Percentiles rank a stretch among this genome's conserved stretches.
phyloP scores from a whole-genome alignment of 2,888 invertebrate species.

The Drosophila stalkeri region DNA sequence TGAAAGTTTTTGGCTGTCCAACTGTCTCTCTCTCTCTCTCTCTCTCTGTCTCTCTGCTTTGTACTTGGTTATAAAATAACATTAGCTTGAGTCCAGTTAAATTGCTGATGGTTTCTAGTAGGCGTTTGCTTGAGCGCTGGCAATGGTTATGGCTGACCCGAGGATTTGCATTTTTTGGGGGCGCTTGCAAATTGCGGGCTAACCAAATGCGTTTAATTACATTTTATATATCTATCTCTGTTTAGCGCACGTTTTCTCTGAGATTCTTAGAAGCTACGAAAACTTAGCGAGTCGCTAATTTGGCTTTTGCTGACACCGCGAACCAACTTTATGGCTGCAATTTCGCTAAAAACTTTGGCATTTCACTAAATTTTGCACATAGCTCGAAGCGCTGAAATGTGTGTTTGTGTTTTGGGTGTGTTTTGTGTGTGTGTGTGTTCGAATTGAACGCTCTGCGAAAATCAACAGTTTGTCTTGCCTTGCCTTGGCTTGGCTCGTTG shows the following conservation, averaged over 20 bases:
- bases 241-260: neutral
- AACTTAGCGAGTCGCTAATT: conserved; percentile 43
- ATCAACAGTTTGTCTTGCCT: conserved; percentile 11
- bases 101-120: neutral
- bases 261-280: neutral
- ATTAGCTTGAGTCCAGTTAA: neutral
- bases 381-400: conserved; percentile 21
- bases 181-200: conserved; percentile 46
- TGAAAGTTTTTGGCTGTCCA: neutral
- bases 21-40: too few relatives aligned
- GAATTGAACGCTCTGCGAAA: conserved; percentile 1
- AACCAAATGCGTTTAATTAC: conserved; percentile 65
- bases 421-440: neutral
- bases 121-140: conserved; percentile 3
- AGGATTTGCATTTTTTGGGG: conserved; percentile 50
- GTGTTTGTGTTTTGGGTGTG: neutral
- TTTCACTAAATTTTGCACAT: conserved; percentile 59
- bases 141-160: conserved; percentile 37
- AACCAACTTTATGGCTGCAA: conserved; percentile 66
- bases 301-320: conserved; percentile 62
- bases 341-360: conserved; percentile 70
- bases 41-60: neutral
- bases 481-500: neutral
- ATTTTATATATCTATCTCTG: neutral
- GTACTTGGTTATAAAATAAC: neutral